Percentiles rank a stretch among this genome's conserved stretches.
These are phyloP conservation scores for Bombus turneri DNA, from an alignment of 1,140 invertebrate species.

Conservation along the genomic window DNA sequence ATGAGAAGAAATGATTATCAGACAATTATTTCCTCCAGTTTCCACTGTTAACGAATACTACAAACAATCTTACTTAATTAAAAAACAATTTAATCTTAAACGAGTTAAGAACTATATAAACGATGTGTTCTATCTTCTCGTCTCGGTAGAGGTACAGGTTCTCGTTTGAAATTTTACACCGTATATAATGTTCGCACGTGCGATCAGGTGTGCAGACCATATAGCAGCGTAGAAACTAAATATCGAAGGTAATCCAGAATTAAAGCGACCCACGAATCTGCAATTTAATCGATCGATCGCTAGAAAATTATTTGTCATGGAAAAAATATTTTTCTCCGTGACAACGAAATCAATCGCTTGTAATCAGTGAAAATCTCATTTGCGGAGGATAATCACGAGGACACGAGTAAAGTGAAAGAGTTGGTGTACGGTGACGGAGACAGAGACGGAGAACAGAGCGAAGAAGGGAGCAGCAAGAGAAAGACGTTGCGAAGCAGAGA, in stretches of 20 bases:
- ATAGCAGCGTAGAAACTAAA: neutral
- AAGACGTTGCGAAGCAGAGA: constrained; percentile 47
- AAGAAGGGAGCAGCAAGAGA: constrained; percentile 47
- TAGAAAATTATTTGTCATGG: neutral
- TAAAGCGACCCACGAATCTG: neutral
- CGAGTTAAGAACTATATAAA: too few species aligned
- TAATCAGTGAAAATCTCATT: neutral
- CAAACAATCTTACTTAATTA: too few species aligned
- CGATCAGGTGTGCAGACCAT: neutral
- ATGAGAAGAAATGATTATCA: too few species aligned
- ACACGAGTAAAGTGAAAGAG: constrained; percentile 34
- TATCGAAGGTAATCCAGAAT: neutral
- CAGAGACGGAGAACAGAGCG: neutral
- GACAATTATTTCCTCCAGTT: too few species aligned
- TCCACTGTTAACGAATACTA: too few species aligned
- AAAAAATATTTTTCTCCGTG: too few species aligned
- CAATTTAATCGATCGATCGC: neutral
- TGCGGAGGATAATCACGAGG: constrained; percentile 6
- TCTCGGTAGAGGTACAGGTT: neutral
- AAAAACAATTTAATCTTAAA: too few species aligned
- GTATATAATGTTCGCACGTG: neutral
- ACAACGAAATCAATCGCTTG: neutral
- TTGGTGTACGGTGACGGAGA: neutral
- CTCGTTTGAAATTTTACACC: neutral
- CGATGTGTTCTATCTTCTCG: too few species aligned